Evolutionary conservation across 2,797 vertebrate genomes (phyloP).

Genomic region (Coregonus suidteri): DNA sequence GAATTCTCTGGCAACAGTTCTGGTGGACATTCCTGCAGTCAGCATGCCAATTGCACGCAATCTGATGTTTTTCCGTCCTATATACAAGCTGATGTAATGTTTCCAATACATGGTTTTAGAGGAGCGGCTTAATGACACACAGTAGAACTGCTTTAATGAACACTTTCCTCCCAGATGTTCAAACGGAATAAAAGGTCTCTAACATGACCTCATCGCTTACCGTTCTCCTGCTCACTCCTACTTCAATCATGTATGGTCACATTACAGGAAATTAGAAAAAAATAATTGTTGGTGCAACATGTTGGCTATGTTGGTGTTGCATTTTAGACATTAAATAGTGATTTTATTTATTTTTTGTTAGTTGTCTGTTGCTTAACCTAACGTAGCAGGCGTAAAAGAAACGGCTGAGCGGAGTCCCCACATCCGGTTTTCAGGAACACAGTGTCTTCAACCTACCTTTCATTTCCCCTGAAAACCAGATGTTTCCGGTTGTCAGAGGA

Average conservation of each 20-base stretch:
- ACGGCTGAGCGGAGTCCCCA: neutral
- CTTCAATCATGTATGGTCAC: neutral
- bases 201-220: conserved; percentile 17
- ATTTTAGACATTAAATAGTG: neutral
- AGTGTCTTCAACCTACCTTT: neutral
- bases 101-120: conserved; percentile 19
- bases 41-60: neutral
- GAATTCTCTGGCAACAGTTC: too few relatives aligned
- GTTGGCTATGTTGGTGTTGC: neutral
- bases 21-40: too few relatives aligned
- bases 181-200: conserved; percentile 6
- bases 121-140: conserved; percentile 22
- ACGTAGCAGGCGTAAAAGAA: too few relatives aligned
- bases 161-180: neutral
- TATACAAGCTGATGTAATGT: conserved; percentile 31
- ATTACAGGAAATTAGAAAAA: neutral
- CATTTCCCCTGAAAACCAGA: neutral
- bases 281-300: neutral
- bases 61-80: conserved; percentile 2
- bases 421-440: neutral
- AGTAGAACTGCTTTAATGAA: conserved; percentile 16
- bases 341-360: neutral
- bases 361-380: neutral
- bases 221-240: neutral
- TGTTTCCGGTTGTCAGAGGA: neutral